These are phyloP conservation scores for Sminthurinus signatus DNA, from an alignment of 1,140 invertebrate genomes.

Conservation along the genomic window DNA sequence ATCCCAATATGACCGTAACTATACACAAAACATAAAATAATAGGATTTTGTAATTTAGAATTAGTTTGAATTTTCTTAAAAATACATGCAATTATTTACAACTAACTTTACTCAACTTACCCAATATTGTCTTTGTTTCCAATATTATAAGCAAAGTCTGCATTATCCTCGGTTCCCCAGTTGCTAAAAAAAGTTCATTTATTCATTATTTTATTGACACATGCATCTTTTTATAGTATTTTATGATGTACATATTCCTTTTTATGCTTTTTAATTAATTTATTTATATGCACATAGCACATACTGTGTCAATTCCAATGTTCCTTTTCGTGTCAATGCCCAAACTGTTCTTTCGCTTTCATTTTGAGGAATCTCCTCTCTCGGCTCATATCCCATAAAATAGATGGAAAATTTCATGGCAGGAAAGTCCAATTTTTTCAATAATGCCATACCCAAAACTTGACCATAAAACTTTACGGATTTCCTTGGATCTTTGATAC, in stretches of 20 bases:
- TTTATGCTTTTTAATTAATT: conserved; percentile 3
- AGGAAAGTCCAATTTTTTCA: conserved; percentile 78
- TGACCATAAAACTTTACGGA: conserved; percentile 85
- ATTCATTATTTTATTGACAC: too few relatives aligned
- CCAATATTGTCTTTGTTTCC: conserved; percentile 82
- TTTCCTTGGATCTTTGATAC: conserved; percentile 82
- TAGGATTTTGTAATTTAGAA: too few relatives aligned
- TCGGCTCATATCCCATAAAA: conserved; percentile 86
- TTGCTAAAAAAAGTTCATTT: conserved; percentile 85
- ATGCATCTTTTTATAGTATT: too few relatives aligned
- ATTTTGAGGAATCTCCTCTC: conserved; percentile 64
- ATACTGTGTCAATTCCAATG: conserved; percentile 86
- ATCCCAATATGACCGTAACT: conserved; percentile 71
- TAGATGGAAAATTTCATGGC: conserved; percentile 85
- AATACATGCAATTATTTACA: too few relatives aligned
- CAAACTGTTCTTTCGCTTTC: conserved; percentile 61
- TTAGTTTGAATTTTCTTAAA: too few relatives aligned
- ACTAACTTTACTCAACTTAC: too few relatives aligned
- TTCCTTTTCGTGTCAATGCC: conserved; percentile 76
- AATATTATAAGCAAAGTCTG: conserved; percentile 73
- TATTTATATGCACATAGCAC: neutral
- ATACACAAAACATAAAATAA: too few relatives aligned
- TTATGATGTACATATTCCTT: neutral
- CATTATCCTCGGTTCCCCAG: conserved; percentile 85
- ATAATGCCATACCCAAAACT: conserved; percentile 80